These are phyloP conservation scores for Antheraea pernyi DNA, from an alignment of 1,140 invertebrate genomes.

Conservation along the genomic window DNA sequence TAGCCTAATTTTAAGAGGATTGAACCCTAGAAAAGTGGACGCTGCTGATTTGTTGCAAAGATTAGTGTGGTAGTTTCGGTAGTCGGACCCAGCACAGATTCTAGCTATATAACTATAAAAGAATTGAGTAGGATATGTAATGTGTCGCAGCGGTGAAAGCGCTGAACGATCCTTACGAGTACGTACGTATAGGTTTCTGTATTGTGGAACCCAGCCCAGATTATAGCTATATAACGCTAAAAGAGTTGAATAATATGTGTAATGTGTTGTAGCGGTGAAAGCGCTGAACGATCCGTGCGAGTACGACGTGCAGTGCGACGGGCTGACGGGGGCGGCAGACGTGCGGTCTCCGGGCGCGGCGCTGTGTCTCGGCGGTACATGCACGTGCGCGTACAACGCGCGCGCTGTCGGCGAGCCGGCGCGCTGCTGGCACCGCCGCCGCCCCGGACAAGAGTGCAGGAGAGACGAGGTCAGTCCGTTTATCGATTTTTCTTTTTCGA, in stretches of 20 bases:
- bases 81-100: no score
- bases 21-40: no score
- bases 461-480: constrained; percentile 61
- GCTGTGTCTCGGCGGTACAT: constrained; percentile 52
- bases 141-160: constrained; percentile 48
- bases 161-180: constrained; percentile 55
- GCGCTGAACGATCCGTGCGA: constrained; percentile 54
- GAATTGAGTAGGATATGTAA: no score
- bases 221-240: no score
- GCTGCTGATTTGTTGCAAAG: no score
- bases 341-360: constrained; percentile 49
- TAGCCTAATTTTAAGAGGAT: no score
- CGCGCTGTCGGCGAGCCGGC: constrained; percentile 44
- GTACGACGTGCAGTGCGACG: constrained; percentile 67
- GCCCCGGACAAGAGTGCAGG: constrained; percentile 61
- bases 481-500: no score
- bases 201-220: no score
- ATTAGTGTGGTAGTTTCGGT: no score
- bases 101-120: no score
- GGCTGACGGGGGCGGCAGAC: constrained; percentile 41
- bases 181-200: constrained; percentile 49
- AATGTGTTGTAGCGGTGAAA: constrained; percentile 45
- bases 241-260: no score
- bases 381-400: constrained; percentile 57
- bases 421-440: constrained; percentile 52